Percentiles rank a stretch among this genome's conserved stretches.
phyloP scores from a whole-genome alignment of 2,797 vertebrate species.

The Sebastes kiyomatsui region DNA sequence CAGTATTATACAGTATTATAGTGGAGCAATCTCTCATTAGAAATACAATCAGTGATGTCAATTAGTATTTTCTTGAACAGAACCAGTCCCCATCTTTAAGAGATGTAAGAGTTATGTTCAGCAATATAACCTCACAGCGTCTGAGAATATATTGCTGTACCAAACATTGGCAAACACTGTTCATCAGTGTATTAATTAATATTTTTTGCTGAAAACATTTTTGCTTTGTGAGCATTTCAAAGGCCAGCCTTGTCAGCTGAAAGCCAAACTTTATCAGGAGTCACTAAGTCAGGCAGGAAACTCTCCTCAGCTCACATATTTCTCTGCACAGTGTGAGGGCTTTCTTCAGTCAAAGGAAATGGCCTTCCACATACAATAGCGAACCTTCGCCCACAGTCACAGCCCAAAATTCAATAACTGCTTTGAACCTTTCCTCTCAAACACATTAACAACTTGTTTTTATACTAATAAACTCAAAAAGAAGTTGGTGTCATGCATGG shows the following conservation, averaged over 20 bases:
- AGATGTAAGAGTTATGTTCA: neutral
- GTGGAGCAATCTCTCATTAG: neutral
- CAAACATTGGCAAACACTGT: neutral
- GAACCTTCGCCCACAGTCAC: neutral
- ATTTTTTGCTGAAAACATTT: neutral
- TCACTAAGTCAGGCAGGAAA: slow-evolving; percentile 7
- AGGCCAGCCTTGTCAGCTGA: slow-evolving; percentile 34
- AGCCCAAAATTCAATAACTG: slow-evolving; percentile 2
- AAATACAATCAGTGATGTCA: neutral
- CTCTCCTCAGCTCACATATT: neutral
- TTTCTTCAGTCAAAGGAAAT: slow-evolving; percentile 11
- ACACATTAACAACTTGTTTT: neutral
- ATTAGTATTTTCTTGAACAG: neutral
- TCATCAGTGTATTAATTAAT: neutral
- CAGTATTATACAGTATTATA: neutral
- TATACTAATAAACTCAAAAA: neutral
- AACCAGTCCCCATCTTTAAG: neutral
- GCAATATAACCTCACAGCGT: neutral
- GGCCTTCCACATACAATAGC: slow-evolving; percentile 8
- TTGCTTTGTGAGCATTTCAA: neutral
- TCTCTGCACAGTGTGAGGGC: neutral
- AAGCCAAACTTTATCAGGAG: slow-evolving; percentile 1
- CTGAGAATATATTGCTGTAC: neutral
- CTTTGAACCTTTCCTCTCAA: neutral
- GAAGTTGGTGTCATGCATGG: neutral